Evolutionary conservation across 37 sponge, comb jelly and placozoan genomes (phyloP).

Genomic region (Oopsacas minuta): DNA sequence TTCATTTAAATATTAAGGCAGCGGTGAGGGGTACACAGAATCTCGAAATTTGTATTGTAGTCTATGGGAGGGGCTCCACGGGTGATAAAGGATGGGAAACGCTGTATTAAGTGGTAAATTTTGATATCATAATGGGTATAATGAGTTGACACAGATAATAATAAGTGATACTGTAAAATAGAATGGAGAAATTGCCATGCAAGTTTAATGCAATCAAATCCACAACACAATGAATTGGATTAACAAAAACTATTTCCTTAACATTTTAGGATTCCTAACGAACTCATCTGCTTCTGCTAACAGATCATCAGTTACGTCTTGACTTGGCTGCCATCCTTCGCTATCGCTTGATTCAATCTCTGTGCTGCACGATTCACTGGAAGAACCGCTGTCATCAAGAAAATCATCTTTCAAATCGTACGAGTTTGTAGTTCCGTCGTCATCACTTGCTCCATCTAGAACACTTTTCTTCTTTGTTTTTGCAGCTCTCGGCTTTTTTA

Average conservation of each 20-base stretch:
- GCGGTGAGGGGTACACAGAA: too few relatives aligned
- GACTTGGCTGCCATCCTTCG: background rate
- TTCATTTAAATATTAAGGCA: too few relatives aligned
- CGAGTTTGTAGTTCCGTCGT: background rate
- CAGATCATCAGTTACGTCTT: background rate
- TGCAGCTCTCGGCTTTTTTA: background rate
- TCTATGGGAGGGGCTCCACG: too few relatives aligned
- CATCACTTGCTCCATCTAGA: background rate
- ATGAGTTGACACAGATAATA: too few relatives aligned
- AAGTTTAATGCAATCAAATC: background rate
- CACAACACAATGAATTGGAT: background rate
- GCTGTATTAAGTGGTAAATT: too few relatives aligned
- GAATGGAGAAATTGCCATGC: background rate
- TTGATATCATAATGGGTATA: too few relatives aligned
- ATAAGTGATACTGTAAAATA: background rate
- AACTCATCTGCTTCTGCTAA: background rate
- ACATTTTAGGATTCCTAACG: constrained; percentile 1
- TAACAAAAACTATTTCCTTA: background rate
- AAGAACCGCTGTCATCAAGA: background rate
- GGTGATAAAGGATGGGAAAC: too few relatives aligned
- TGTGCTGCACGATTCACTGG: background rate
- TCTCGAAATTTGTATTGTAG: too few relatives aligned
- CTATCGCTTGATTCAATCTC: background rate
- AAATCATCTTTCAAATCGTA: background rate
- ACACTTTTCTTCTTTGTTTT: background rate